A percentile compares a stretch with the other conserved stretches of the same genome.
Conservation (phyloP, 2,797 vertebrate species). For the Antrozous pallidus region DNA sequence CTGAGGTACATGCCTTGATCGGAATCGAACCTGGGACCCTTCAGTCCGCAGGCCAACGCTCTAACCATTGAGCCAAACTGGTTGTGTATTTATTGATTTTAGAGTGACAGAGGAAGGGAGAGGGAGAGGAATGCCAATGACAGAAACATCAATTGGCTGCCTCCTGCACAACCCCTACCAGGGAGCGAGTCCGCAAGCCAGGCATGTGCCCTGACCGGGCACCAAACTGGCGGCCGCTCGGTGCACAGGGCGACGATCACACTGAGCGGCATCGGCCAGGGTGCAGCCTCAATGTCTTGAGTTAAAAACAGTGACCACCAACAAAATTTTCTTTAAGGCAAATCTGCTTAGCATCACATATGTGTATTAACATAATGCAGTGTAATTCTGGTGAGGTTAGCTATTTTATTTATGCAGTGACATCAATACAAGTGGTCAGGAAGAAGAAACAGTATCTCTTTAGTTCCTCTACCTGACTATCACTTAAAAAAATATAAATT, state of each 20-base stretch:
- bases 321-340: neutral
- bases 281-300: neutral
- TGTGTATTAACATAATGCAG: neutral
- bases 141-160: neutral
- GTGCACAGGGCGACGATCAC: neutral
- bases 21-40: no score
- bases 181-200: neutral
- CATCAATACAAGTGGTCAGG: neutral
- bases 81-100: neutral
- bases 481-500: conserved; percentile 29
- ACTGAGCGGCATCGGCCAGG: neutral
- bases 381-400: neutral
- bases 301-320: neutral
- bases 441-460: neutral
- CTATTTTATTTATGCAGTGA: neutral
- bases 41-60: no score
- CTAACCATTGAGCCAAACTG: no score
- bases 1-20: no score
- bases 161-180: neutral
- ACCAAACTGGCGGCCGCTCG: neutral
- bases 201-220: neutral
- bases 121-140: neutral
- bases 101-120: neutral
- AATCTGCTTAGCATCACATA: neutral
- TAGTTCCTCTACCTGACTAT: neutral